These are phyloP conservation scores for Lonchura striata DNA, from an alignment of 2,113 vertebrate genomes.

Conservation along the genomic window DNA sequence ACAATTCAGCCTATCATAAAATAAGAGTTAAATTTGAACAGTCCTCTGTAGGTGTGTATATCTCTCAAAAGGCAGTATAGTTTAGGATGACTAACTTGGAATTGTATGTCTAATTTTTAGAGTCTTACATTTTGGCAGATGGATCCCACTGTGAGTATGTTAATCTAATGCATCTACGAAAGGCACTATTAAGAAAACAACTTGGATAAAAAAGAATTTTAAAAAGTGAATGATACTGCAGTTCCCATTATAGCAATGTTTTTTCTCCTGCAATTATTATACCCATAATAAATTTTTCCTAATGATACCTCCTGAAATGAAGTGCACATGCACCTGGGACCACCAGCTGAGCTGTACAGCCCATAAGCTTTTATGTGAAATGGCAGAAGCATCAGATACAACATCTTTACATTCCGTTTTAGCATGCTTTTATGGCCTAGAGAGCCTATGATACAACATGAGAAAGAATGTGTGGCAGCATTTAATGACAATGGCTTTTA, in stretches of 20 bases:
- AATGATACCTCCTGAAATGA: background rate
- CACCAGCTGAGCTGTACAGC: background rate
- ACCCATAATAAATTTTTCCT: background rate
- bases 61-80: background rate
- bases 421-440: background rate
- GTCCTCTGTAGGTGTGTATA: background rate
- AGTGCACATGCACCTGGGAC: background rate
- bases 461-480: background rate
- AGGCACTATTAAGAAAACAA: slow-evolving; percentile 7
- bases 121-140: background rate
- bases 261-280: background rate
- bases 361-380: background rate
- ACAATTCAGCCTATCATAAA: background rate
- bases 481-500: background rate
- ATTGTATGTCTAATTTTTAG: background rate
- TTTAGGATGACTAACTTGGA: background rate
- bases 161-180: background rate
- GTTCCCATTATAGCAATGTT: background rate
- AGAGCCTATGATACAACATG: background rate
- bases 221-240: background rate
- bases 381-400: background rate
- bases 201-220: background rate
- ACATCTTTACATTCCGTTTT: background rate
- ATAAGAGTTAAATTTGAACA: background rate
- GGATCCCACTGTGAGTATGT: background rate